Percentiles rank a stretch among this genome's conserved stretches.
Evolutionary conservation across 2,888 invertebrate species (phyloP).

Genomic region (Clivina fossor): DNA sequence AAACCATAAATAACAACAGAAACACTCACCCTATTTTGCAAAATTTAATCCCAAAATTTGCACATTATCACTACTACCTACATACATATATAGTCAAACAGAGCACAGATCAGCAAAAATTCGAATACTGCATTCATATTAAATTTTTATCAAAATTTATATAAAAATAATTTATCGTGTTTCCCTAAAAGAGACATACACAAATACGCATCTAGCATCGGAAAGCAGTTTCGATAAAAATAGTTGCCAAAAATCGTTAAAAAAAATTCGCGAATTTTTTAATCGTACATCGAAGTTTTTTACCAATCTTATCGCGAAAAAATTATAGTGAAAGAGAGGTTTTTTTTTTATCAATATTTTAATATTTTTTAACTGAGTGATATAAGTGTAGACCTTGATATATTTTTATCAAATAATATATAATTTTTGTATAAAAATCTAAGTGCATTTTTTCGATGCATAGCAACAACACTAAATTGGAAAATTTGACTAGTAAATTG

Average conservation of each 20-base stretch:
- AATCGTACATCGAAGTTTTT: slow-evolving; percentile 8
- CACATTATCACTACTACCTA: too few species aligned
- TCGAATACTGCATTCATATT: too few species aligned
- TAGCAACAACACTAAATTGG: too few species aligned
- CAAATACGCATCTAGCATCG: slow-evolving; percentile 17
- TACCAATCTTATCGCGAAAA: slow-evolving; percentile 23
- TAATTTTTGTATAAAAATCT: slow-evolving; percentile 21
- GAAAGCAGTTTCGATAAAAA: slow-evolving; percentile 22
- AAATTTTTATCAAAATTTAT: slow-evolving; percentile 23
- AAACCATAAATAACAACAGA: too few species aligned
- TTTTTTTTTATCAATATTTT: slow-evolving; percentile 34
- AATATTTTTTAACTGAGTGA: slow-evolving; percentile 24
- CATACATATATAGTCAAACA: too few species aligned
- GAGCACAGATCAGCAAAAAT: too few species aligned
- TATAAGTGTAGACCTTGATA: slow-evolving; percentile 21
- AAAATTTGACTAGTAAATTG: too few species aligned
- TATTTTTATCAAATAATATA: slow-evolving; percentile 29
- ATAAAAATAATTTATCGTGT: slow-evolving; percentile 26
- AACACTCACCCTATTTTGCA: too few species aligned
- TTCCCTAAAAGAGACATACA: slow-evolving; percentile 24
- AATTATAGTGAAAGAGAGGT: slow-evolving; percentile 16
- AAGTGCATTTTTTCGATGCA: slow-evolving; percentile 22
- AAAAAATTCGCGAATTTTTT: slow-evolving; percentile 22
- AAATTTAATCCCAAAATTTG: too few species aligned
- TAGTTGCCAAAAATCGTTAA: slow-evolving; percentile 10